Conservation (phyloP, 1,140 invertebrate species). For the Zaprionus vittiger region DNA sequence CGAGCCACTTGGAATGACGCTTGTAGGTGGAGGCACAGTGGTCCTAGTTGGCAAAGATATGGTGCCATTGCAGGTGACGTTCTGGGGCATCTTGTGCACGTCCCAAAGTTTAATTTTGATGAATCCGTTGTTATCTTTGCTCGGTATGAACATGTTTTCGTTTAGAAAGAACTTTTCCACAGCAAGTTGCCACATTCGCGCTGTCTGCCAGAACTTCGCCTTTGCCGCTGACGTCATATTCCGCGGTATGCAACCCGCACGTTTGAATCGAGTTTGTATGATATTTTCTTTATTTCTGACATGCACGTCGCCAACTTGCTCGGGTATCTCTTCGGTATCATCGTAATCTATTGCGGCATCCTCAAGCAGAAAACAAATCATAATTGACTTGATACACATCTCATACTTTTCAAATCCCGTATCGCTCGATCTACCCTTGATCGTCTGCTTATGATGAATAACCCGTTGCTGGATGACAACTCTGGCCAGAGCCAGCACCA, state of each 20-base stretch:
- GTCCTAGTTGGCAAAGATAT: background rate
- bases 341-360: constrained; percentile 37
- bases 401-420: constrained; percentile 16
- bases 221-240: background rate
- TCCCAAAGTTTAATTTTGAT: constrained; percentile 30
- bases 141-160: constrained; percentile 14
- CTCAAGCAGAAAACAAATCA: constrained; percentile 33
- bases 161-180: constrained; percentile 31
- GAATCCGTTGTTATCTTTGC: background rate
- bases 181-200: constrained; percentile 29
- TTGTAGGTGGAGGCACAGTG: background rate
- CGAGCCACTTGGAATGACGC: no score
- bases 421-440: no score
- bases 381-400: constrained; percentile 47
- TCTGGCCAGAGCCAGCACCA: background rate
- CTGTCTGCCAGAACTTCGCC: constrained; percentile 12
- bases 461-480: background rate
- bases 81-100: constrained; percentile 27
- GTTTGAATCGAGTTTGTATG: background rate
- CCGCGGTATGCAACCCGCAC: constrained; percentile 23
- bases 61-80: background rate
- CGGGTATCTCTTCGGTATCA: background rate
- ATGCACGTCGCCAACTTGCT: background rate
- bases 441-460: background rate
- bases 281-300: background rate